Evolutionary conservation across 1,140 invertebrate genomes (phyloP), one percentile per base, ranked within the genome.

Genomic region (Centruroides vittatus): DNA sequence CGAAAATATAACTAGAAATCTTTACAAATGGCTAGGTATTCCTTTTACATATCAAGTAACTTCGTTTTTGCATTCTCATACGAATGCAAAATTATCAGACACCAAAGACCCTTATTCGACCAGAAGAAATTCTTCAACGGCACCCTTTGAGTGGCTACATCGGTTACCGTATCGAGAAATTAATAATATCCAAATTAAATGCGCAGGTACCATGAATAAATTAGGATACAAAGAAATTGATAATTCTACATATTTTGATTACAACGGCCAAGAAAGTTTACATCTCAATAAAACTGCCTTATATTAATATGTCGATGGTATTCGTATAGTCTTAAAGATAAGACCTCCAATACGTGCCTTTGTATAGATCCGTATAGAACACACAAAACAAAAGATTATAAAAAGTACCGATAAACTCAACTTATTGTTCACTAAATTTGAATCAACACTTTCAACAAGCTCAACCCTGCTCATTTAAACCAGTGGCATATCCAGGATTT

Each of bases 1-100:
- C 1, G 85, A 85, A 70, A 76, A 74, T 55, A 79, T 81, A n/a
- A 80, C 82, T 4, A 77, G 82, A 64, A 78, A 84, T n/a, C 72
- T 93, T 4, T 82, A 88, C 59, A 74, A 83, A 68, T 90, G 90
- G 73, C 85, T 86, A 69, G 83, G 84, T 8, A 72, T 92, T 6
- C 62, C 65, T 5, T 68, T 35, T 41, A 62, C 63, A 4, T 9
- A 47, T 36, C 35, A 47, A 10, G 62, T 65, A 36, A 36, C 57
- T 36, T 58, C 60, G 23, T 68, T 68, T 55, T 47, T 68, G 35
- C 61, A 61, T 48, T 59, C 63, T 5, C 66, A 68, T 47, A 68
- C 67, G 5, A 49, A 47, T n/a, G 46, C 46, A 3, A 41, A 55
- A 47, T 57, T 51, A 60, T 34, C 54, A 3, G 61, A 65, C 23